These are phyloP conservation scores for Hydra vulgaris DNA, from an alignment of 30 jellyfish, hydroid and myxozoan species.

Conservation along the genomic window DNA sequence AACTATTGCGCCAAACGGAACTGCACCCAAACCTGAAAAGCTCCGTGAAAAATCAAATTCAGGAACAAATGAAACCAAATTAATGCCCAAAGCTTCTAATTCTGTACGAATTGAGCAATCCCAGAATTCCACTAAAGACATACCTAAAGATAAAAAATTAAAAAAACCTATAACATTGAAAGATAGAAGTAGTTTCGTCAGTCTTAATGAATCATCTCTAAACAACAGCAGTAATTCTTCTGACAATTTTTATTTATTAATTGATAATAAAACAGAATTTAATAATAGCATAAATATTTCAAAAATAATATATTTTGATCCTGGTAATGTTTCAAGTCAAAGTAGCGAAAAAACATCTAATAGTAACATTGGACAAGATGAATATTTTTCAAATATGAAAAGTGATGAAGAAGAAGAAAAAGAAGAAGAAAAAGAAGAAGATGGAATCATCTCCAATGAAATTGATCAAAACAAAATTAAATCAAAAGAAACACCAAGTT, in stretches of 20 bases:
- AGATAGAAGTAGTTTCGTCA: not conserved
- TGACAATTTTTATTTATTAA: too few species aligned
- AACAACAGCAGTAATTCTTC: not conserved
- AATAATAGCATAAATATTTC: not conserved
- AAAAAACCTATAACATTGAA: not conserved
- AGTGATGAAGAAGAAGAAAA: not conserved
- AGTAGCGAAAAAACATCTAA: too few species aligned
- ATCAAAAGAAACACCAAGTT: not conserved
- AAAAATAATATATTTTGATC: not conserved
- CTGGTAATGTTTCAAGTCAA: not conserved
- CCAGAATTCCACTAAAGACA: not conserved
- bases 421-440: not conserved
- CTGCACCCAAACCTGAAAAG: not conserved
- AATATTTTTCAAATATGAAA: not conserved
- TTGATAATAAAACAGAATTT: not conserved
- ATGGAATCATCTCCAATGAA: not conserved
- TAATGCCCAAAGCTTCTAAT: not conserved
- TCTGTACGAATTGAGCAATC: not conserved
- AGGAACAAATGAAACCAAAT: too few species aligned
- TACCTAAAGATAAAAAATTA: not conserved
- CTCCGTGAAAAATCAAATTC: not conserved
- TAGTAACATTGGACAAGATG: not conserved
- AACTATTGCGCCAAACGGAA: not conserved
- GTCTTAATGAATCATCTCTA: not conserved
- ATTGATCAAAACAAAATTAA: not conserved